phyloP scores from a whole-genome alignment of 2,113 vertebrate genomes.

The Pholis gunnellus region DNA sequence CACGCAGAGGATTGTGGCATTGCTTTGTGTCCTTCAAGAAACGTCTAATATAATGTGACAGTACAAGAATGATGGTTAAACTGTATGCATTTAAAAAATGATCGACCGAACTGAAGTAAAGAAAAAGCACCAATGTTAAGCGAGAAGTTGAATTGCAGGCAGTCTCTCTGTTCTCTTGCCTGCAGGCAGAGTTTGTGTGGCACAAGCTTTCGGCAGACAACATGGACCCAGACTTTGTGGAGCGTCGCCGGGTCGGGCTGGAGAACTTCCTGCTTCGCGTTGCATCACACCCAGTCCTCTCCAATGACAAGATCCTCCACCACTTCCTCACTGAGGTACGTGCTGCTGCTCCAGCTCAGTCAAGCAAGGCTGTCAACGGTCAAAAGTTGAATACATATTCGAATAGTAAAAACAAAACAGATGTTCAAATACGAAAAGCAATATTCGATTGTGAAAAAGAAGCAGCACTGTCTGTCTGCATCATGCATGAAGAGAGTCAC shows the following conservation, averaged over 20 bases:
- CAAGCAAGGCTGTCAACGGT: neutral
- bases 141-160: neutral
- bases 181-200: conserved; percentile 97
- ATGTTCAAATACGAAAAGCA: neutral
- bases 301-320: conserved; percentile 91
- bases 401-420: neutral
- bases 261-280: conserved; percentile 96
- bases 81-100: neutral
- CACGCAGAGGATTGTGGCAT: too few species aligned
- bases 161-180: neutral
- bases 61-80: neutral
- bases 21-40: neutral
- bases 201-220: conserved; percentile 98
- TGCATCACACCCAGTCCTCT: conserved; percentile 91
- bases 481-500: neutral
- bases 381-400: neutral
- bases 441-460: neutral
- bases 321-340: conserved; percentile 93
- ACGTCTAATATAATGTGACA: neutral
- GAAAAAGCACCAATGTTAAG: neutral
- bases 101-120: neutral
- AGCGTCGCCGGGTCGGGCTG: conserved; percentile 93
- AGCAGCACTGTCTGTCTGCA: neutral
- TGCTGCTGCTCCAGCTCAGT: neutral
- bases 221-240: conserved; percentile 98